These are phyloP conservation scores for Ameiurus melas DNA, from an alignment of 2,113 vertebrate genomes.

Conservation along the genomic window DNA sequence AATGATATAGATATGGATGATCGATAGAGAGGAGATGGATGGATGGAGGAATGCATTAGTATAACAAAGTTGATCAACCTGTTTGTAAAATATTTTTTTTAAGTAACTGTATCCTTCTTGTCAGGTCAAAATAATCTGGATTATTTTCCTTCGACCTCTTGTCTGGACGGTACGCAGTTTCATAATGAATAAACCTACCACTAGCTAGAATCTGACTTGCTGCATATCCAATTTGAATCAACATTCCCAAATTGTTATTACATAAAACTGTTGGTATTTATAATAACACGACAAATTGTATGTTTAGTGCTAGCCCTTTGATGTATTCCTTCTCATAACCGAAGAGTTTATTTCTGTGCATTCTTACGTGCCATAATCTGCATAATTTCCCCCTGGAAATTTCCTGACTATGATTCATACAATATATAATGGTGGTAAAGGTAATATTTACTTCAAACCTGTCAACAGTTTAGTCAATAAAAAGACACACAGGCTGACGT, in stretches of 20 bases:
- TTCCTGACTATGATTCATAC: not conserved
- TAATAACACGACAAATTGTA: not conserved
- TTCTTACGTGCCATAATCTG: not conserved
- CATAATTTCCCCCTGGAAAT: not conserved
- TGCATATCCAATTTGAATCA: not conserved
- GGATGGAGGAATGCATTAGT: too few species aligned
- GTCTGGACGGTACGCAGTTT: not conserved
- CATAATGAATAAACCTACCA: not conserved
- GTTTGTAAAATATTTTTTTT: not conserved
- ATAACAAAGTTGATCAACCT: too few species aligned
- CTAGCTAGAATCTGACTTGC: not conserved
- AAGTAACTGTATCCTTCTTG: not conserved
- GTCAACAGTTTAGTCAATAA: not conserved
- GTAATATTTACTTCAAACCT: slow-evolving; percentile 12
- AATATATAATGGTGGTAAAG: not conserved
- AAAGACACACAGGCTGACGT: not conserved
- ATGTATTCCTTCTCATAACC: not conserved
- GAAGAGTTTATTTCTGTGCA: not conserved
- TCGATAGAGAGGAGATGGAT: too few species aligned
- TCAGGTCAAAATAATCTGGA: not conserved
- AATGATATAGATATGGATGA: too few species aligned
- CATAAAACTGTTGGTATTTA: not conserved
- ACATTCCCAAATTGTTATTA: not conserved
- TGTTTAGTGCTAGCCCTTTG: not conserved
- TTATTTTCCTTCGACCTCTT: not conserved